Evolutionary conservation across 2,888 invertebrate species (phyloP), one percentile per base, ranked within the genome.

Genomic region (Plagodis pulveraria): DNA sequence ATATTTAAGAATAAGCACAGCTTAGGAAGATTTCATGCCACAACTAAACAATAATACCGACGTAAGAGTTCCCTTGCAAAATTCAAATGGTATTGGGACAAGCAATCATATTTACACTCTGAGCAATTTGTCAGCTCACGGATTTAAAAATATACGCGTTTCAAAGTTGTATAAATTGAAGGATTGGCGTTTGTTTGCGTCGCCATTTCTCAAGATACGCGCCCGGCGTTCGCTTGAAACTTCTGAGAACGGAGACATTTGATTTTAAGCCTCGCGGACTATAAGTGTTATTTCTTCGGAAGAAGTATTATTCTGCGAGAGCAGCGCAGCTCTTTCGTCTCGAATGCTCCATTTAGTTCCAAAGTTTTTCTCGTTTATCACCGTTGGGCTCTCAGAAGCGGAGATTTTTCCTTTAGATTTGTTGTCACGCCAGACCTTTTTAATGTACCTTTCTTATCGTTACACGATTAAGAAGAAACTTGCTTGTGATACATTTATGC

Each of bases 351-450:
- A 91, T 92, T 92, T 91, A 92, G 91, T 91, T 91, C 86, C 90
- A 90, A 92, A 92, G 91, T 91, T 92, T 92, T 92, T 92, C 92
- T 91, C 92, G 92, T 92, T 92, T 92, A 92, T 92, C 92, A 91
- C 91, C 91, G 91, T 85, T 90, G 90, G 91, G 89, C 87, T 89
- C 90, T 89, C 89, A 84, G 87, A 89, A 88, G 86, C 89, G 89
- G 91, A 91, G 90, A 91, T 92, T 91, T 93, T 92, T 91, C 91
- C 91, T 89, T 89, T 91, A 93, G 91, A 92, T 93, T 93, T 93
- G 92, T 93, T 92, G 92, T 92, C 92, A 91, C 90, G 91, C 91
- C 93, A 91, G 91, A 91, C 92, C 90, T 91, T 92, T 91, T 92
- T 92, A 93, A 93, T 92, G 92, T 91, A 90, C 87, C 85, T 86